Base-by-base conservation (phyloP, 53 echinoderm and acorn worm species). In the Mesocentrotus franciscanus region DNA sequence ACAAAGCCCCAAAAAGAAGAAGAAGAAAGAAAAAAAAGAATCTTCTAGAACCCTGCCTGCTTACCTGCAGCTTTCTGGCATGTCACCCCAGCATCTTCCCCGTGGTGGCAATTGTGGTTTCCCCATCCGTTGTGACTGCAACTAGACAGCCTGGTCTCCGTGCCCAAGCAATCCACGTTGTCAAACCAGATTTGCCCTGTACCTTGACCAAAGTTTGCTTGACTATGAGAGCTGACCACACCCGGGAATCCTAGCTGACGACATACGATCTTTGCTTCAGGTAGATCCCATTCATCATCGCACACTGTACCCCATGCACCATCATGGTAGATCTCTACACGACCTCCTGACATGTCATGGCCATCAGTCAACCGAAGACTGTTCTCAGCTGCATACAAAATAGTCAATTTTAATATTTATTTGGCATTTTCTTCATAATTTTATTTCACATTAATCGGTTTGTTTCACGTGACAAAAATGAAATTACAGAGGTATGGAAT, bases 231-330 rank as follows among this genome's bases (percentile, higher is more conserved):
- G 71, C 68, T 72, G 71, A 72, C 13, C 18, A 18, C 76, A 22
- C 92, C 92, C 1, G 55, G 42, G 92, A 92, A 92, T 1, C 92
- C 92, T 16, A 92, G 58, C 92, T 92, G 56, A 66, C 92, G 62
- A 26, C 92, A 92, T 22, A 74, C 75, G 22, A 92, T 29, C 56
- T 12, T 68, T 9, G 92, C 71, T 10, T 75, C n/a, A 18, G 4
- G 49, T 18, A 72, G 1, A 34, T 56, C 75, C 92, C 92, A 92
- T 2, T 8, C 56, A 72, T 92, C 92, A 56, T 92, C 92, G 57
- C 92, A 92, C 8, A 92, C 57, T n/a, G 92, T 75, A 56, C 92
- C 92, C 92, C 92, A 92, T 13, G 12, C 14, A 39, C 92, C 92
- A 6, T 24, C 42, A 42, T 92, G 74, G 32, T 55, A 75, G 56